Base-by-base conservation (phyloP, 1,140 invertebrate species). In the Chelonus insularis region DNA sequence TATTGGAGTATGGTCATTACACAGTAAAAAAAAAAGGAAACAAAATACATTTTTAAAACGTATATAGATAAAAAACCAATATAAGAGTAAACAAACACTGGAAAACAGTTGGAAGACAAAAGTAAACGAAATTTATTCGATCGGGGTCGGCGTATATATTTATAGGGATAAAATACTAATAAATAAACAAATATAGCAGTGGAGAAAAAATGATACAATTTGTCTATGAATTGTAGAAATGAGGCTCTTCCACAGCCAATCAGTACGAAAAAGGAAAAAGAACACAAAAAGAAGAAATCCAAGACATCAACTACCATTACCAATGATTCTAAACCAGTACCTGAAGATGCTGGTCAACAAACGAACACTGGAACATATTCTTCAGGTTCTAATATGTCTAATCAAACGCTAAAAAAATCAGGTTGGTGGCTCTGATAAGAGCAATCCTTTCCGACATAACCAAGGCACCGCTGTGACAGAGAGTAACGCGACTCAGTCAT, bases 221-320 rank as follows among this genome's bases (percentile, higher is more conserved):
- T n/a, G n/a, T n/a, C n/a, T n/a, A n/a, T n/a, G n/a, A n/a, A n/a
- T 65, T 65, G 20, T 60, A 78, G 73, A 55, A 81, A 76, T 71
- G 80, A 83, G 39, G 76, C 76, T 48, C 65, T 73, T 32, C 72
- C 75, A 8, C 79, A 80, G 60, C 74, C 77, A 23, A 72, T 79
- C 56, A 76, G 75, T 50, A 84, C 83, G 62, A 75, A 77, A 20
- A 82, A 74, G 61, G 70, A 80, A 25, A 84, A 84, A 64, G 80
- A 82, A 7, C 73, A 83, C 55, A 84, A 84, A 70, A 81, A 83
- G 69, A 84, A 84, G 67, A 84, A 84, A 61, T 74, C 67, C 11
- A 81, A 81, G 54, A 41, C 65, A 14, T 48, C 59, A 36, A 62
- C 68, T 36, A 18, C 57, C 64, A 62, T 43, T 48, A 43, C 21